Evolutionary conservation across 2,113 vertebrate genomes (phyloP), one percentile per base, ranked within the genome.

Genomic region (Ammodytes dubius): DNA sequence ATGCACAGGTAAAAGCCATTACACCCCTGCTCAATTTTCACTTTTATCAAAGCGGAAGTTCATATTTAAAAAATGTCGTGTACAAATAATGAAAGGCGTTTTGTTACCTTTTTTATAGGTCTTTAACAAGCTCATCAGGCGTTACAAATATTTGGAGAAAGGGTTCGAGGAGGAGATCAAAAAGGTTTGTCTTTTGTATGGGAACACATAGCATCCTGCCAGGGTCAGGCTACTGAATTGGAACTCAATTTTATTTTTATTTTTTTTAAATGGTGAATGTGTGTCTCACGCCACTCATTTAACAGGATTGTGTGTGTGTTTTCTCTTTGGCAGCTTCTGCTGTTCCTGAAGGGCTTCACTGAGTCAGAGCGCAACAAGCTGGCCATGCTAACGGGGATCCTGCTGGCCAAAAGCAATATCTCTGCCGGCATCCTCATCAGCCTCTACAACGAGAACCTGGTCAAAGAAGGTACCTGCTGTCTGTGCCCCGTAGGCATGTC

Each of bases 101-200:
- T 64, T 40, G 7, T 11, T 80, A 69, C 14, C 12, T 10, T 43
- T 49, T 27, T 27, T 27, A 27, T 27, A 99, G 98, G 97, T 99
- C 95, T 99, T 99, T 95, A 98, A 99, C 96, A 99, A 99, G 95
- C 95, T 99, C 89, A 99, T 99, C 95, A 97, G 98, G 94, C 98
- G 98, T 92, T 99, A 99, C 95, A 99, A 99, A 85, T 93, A 93
- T 94, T 93, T 99, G 96, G 98, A 99, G 95, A 99, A 99, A 95
- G 97, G 97, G 83, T 99, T 99, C 94, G 98, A 99, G 94, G 98
- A 99, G 92, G 98, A 99, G 94, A 97, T 99, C 73, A 99, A 99
- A 95, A 99, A 99, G 97, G 98, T 99, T 90, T 66, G 91, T 70
- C 1, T 60, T 43, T 40, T 39, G 69, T 13, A 35, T n/a, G 43